Evolutionary conservation across 2,888 invertebrate species (phyloP), one percentile per base, ranked within the genome.

Genomic region (Charanyca ferruginea): DNA sequence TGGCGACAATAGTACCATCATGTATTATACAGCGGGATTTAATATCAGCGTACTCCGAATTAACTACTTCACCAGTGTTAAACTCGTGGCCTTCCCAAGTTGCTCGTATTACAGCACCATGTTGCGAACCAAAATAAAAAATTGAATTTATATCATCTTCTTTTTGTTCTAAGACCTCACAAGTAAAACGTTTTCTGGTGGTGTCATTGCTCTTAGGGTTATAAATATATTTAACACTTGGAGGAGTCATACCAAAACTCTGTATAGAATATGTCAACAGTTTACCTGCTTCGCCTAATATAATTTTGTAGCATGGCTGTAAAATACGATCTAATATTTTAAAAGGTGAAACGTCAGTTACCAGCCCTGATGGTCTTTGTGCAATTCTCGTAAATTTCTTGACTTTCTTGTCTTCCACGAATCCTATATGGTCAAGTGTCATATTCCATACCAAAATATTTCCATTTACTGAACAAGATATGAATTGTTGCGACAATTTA

Each of bases 361-460:
- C 86, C 47, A 98, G 87, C 0, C 96, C 96, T 13, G 96, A 95
- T 0, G 97, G 97, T 59, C 96, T 91, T 77, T 89, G 91, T 5
- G 84, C 81, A 45, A 96, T 87, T 73, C 96, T 92, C 80, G 93
- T 94, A 5, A 95, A 92, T 79, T 91, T 94, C 74, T 92, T 93
- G 3, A 91, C 83, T 80, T 91, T 93, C 64, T 91, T 94, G 0
- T 86, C 85, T 79, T 93, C 93, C 72, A 91, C 86, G 35, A 83
- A 73, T 3, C 85, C 86, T 2, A 91, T 76, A 73, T 92, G 93
- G 70, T 93, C 92, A n/a, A 94, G 93, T 72, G 96, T 96, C 55
- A 98, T 90, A 91, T 97, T 97, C 98, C 98, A 98, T 84, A 97
- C 96, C 45, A 97, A 94, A 52, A 98, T 93, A 0, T 92, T 96